Base-by-base conservation (phyloP, 2,888 invertebrate genomes). In the Orchesella flavescens region DNA sequence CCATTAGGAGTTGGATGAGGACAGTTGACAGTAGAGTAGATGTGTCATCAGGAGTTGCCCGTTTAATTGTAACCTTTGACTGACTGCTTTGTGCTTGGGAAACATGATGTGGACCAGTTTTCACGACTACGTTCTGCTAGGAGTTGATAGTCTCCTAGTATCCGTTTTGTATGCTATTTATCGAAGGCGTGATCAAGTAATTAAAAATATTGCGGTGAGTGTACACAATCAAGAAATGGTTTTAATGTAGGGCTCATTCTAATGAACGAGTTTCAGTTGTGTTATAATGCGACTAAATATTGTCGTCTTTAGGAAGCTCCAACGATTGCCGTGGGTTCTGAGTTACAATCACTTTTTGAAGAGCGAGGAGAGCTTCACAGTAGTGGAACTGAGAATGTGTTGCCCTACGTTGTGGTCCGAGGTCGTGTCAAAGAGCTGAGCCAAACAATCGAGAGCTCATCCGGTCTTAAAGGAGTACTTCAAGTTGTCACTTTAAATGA, bases 401-500 rank as follows among this genome's bases (percentile, higher is more conserved):
- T 84, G 13, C 87, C 86, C 0, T 88, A 86, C 44, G 85, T 71
- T 15, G 86, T 85, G 3, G 53, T 88, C 10, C 68, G 85, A 10
- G 88, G 88, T 15, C 71, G 84, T 34, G 88, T 87, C 1, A 80
- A 84, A 49, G 86, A 84, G 10, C 57, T 86, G 21, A 55, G 78
- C n/a, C 85, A 82, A 65, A 72, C 83, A 0, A 86, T 88, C 21
- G 83, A 84, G 63, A 87, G 87, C 66, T 68, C 84, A 3, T 77
- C 83, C 13, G 88, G 87, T 1, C 84, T 87, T 7, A 83, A 86
- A 75, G 86, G 87, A 0, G 88, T 88, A 0, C 74, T 88, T 15
- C 87, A 88, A 86, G 76, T 87, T 2, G 84, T 87, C 57, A 86
- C 87, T 13, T 34, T 88, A 9, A 88, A 86, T 65, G 88, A 88